Evolutionary conservation across 1,140 invertebrate genomes (phyloP), one percentile per base, ranked within the genome.

Genomic region (Anoplolepis gracilipes): DNA sequence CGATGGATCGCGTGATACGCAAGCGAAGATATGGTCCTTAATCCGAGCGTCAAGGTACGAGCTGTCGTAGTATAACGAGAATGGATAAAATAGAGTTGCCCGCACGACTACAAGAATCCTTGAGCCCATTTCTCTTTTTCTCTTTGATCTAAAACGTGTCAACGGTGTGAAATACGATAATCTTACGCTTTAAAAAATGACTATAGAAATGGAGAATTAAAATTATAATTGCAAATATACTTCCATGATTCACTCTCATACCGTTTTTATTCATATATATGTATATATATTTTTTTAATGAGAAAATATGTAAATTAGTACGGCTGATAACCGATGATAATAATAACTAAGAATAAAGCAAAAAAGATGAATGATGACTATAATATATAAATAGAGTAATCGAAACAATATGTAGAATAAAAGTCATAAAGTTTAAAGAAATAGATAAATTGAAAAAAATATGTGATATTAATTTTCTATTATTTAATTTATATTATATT

Each of bases 121-220:
- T 82, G 67, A 33, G 13, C 39, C n/a, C 11, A 28, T 82, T 73
- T 72, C 78, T 59, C 28, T 25, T 82, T 72, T 61, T 10, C n/a
- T 11, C 28, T 1, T 10, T n/a, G 30, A 13, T 16, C 5, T 59
- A n/a, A 82, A 82, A 72, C 53, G 53, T 46, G 53, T 19, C n/a
- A 36, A 11, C 25, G 25, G 13, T 36, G 42, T 53, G 36, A 81
- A 59, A 72, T 30, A 30, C 25, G 28, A 57, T 25, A 70, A 5
- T 4, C 19, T 70, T 22, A 33, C 8, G 33, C 8, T 16, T 59
- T 33, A 30, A 1, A 73, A 59, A 61, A 81, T 28, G 36, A 28
- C 53, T 19, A 28, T 7, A 6, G 7, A n/a, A 70, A 8, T 22
- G 36, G 13, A 30, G 42, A 70, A 59, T 82, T 42, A 25, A 72